A percentile compares a stretch with the other conserved stretches of the same genome.
Conservation (phyloP, 2,113 vertebrate genomes). For the Nothocercus nigrocapillus region DNA sequence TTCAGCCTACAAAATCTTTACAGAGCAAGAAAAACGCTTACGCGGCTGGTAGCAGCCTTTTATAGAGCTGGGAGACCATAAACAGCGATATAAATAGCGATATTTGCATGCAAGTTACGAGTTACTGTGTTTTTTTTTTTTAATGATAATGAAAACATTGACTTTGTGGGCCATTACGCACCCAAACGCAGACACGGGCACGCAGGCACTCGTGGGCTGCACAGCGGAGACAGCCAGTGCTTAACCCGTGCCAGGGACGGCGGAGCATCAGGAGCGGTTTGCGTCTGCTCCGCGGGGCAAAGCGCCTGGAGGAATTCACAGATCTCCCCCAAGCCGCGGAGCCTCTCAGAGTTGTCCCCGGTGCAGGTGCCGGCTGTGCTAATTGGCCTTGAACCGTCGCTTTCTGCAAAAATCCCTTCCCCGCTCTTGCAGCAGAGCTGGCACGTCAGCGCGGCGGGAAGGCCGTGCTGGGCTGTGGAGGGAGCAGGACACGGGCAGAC, state of each 20-base stretch:
- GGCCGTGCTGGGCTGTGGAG: background rate
- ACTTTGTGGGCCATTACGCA: background rate
- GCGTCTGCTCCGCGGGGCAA: background rate
- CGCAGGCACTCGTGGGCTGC: accelerated
- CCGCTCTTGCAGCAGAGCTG: background rate
- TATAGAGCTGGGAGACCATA: background rate
- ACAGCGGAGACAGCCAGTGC: no score
- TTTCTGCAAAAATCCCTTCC: background rate
- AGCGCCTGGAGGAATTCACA: background rate
- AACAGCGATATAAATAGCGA: background rate
- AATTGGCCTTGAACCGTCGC: background rate
- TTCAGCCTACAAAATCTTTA: background rate
- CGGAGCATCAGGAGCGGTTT: background rate
- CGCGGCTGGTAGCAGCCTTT: background rate
- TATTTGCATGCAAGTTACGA: background rate
- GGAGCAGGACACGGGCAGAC: no score
- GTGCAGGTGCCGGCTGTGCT: accelerated
- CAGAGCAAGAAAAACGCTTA: accelerated
- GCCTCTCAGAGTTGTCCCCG: background rate
- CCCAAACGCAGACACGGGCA: accelerated
- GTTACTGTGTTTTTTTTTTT: background rate
- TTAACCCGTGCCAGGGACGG: background rate
- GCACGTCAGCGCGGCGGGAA: background rate
- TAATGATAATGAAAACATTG: background rate
- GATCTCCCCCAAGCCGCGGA: background rate